A percentile compares a stretch with the other conserved stretches of the same genome.
These are phyloP conservation scores for Archocentrus centrarchus DNA, from an alignment of 2,113 vertebrate species.

Conservation along the genomic window DNA sequence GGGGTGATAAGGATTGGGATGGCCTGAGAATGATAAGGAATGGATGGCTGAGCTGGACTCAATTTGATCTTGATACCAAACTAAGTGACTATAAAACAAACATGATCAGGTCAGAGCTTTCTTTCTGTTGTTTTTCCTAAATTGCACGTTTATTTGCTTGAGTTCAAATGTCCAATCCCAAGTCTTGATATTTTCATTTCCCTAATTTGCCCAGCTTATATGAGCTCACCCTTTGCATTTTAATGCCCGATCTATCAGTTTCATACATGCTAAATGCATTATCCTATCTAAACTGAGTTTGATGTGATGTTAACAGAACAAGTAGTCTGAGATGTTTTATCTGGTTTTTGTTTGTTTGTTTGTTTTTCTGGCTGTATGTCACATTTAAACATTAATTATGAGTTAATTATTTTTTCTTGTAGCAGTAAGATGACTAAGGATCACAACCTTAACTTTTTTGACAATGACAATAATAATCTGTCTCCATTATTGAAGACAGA, in stretches of 20 bases:
- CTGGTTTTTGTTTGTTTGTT: too few relatives aligned
- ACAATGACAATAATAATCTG: constrained; percentile 14
- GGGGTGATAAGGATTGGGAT: constrained; percentile 69
- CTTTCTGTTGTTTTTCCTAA: neutral
- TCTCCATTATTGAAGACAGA: constrained; percentile 22
- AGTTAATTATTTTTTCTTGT: neutral
- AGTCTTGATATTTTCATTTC: neutral
- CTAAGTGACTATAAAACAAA: constrained; percentile 26
- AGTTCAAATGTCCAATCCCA: constrained; percentile 1
- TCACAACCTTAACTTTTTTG: neutral
- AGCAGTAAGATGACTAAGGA: constrained; percentile 3
- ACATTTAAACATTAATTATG: neutral
- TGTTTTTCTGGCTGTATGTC: neutral
- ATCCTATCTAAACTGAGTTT: constrained; percentile 17
- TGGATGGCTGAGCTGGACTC: neutral
- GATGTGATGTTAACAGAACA: constrained; percentile 12
- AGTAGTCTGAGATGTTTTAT: neutral
- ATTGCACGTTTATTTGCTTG: neutral
- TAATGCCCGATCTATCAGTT: neutral
- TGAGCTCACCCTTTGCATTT: neutral
- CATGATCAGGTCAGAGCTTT: constrained; percentile 11
- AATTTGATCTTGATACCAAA: constrained; percentile 55
- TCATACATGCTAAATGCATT: constrained; percentile 4
- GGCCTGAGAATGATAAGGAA: constrained; percentile 8
- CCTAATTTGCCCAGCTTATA: neutral